Percentiles rank a stretch among this genome's conserved stretches.
Evolutionary conservation across 2,888 invertebrate species (phyloP).

Genomic region (Drosophila meridionalis): DNA sequence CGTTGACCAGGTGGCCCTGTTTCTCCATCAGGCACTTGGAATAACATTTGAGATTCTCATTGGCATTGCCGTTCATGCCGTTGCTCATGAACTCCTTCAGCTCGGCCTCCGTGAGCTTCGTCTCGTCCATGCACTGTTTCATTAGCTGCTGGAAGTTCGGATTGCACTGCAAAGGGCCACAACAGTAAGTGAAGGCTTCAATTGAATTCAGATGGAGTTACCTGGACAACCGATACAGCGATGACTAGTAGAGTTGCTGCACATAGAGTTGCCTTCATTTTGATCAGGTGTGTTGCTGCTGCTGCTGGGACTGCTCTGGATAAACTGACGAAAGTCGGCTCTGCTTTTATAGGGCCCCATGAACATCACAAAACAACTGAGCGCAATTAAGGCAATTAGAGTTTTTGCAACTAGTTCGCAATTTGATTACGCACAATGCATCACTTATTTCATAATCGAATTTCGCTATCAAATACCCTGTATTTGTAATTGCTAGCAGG

Average conservation of each 20-base stretch:
- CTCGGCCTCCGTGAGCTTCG: slow-evolving; percentile 59
- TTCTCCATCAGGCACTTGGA: slow-evolving; percentile 80
- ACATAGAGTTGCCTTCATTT: slow-evolving; percentile 61
- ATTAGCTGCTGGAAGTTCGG: slow-evolving; percentile 62
- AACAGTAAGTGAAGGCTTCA: neutral
- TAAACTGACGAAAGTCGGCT: neutral
- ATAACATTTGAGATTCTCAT: slow-evolving; percentile 77
- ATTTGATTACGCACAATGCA: slow-evolving; percentile 74
- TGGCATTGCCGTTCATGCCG: slow-evolving; percentile 58
- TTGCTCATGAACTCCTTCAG: slow-evolving; percentile 57
- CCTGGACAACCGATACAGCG: slow-evolving; percentile 66
- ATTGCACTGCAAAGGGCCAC: slow-evolving; percentile 43
- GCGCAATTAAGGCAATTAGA: slow-evolving; percentile 70
- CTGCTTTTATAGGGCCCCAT: slow-evolving; percentile 54
- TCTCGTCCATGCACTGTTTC: slow-evolving; percentile 70
- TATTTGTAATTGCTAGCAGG: neutral
- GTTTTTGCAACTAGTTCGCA: slow-evolving; percentile 36
- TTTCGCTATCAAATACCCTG: slow-evolving; percentile 33
- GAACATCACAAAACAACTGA: slow-evolving; percentile 20
- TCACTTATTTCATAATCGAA: slow-evolving; percentile 61
- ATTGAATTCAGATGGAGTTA: slow-evolving; percentile 18
- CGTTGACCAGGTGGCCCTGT: slow-evolving; percentile 72
- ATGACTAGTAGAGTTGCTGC: slow-evolving; percentile 44
- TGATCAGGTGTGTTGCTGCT: slow-evolving; percentile 11
- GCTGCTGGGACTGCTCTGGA: slow-evolving; percentile 40